Base-by-base conservation (phyloP, 2,888 invertebrate species). In the Eristalinus aeneus region DNA sequence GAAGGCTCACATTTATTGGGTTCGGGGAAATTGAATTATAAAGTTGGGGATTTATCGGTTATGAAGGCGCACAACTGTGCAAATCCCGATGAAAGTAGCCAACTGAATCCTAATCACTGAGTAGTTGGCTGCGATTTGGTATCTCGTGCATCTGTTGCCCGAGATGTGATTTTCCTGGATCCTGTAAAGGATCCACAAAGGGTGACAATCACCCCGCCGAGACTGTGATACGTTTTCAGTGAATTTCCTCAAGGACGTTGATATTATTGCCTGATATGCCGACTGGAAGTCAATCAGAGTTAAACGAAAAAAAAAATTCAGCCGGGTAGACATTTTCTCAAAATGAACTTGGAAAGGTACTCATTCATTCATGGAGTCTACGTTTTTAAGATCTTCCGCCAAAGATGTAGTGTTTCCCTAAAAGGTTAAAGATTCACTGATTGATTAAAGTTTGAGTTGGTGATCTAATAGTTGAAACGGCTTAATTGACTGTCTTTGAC, bases 11-110 rank as follows among this genome's bases (percentile, higher is more conserved):
- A 54, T 53, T 34, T 65, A 65, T 65, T 34, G 72, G 54, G 68
- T 27, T 71, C 67, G 12, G 65, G 85, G 85, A 85, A 85, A 85
- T 80, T 85, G 80, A 39, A 27, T 72, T 72, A 72, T 85, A 76
- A 68, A 85, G 54, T 69, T 63, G 39, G 39, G 31, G 58, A 78
- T 78, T 78, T 78, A 78, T 71, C 46, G 46, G 58, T 23, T 22
- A 31, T 56, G 20, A 56, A 23, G 56, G 20, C 46, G 39, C 39
- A 39, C 39, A 39, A 39, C 39, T 39, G 46, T 16, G 46, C 27
- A 27, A 16, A 16, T 46, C 16, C 16, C 39, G 6, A n/a, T 46
- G 39, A 5, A 39, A n/a, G 39, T 3, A 12, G 4, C n/a, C 1
- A 6, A 10, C 39, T 0, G 46, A 16, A 46, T 46, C 46, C 46